Conservation (phyloP, 2,113 vertebrate genomes). For the Thamnophis sirtalis region DNA sequence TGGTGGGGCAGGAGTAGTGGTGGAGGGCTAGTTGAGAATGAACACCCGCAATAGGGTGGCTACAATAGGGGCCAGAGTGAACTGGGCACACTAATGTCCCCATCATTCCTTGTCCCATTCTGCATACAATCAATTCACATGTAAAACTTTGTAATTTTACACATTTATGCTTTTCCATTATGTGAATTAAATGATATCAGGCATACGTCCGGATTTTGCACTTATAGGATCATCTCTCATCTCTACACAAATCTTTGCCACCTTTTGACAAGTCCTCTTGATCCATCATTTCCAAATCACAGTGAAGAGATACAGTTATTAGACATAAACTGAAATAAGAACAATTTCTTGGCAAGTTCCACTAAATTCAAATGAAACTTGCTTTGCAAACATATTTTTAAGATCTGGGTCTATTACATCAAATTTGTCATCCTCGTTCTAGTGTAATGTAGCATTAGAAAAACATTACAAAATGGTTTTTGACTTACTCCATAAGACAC, state of each 20-base stretch:
- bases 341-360: neutral
- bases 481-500: slow-evolving; percentile 71
- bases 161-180: neutral
- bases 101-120: too few relatives aligned
- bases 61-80: too few relatives aligned
- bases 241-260: neutral
- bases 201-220: neutral
- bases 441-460: neutral
- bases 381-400: neutral
- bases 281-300: neutral
- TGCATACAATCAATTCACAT: neutral
- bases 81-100: too few relatives aligned
- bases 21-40: too few relatives aligned
- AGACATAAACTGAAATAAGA: neutral
- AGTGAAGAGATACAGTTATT: neutral
- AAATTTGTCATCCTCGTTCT: neutral
- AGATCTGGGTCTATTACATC: neutral
- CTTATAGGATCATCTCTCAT: neutral
- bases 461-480: rapidly evolving
- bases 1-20: too few relatives aligned
- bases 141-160: neutral
- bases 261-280: neutral
- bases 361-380: neutral
- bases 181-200: neutral
- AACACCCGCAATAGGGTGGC: too few relatives aligned